Conservation (phyloP, 53 echinoderm and acorn worm genomes). For the Holothuria scabra region DNA sequence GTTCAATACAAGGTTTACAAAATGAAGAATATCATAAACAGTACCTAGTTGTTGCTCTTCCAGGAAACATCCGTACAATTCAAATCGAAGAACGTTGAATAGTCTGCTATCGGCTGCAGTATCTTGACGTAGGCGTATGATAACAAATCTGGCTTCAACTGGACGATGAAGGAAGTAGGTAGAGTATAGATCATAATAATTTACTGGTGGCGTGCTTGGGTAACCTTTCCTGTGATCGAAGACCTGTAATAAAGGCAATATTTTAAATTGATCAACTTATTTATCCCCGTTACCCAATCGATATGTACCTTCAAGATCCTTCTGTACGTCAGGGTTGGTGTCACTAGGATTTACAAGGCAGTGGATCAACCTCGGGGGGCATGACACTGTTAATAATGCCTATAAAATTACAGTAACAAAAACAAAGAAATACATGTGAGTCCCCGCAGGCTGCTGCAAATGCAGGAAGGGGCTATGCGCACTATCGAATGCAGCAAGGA, state of each 20-base stretch:
- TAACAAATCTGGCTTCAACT: slow-evolving; percentile 76
- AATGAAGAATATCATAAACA: no score
- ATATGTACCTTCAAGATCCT: no score
- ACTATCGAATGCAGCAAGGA: no score
- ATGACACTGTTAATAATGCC: no score
- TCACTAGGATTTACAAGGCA: no score
- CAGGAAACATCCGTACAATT: slow-evolving; percentile 69
- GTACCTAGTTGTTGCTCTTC: slow-evolving; percentile 36
- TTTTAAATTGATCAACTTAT: neutral
- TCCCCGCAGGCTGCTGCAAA: no score
- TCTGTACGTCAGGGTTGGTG: no score
- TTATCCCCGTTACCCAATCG: neutral
- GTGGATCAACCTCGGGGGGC: no score
- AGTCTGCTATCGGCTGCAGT: slow-evolving; percentile 45
- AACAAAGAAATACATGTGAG: no score
- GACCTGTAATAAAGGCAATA: slow-evolving; percentile 26
- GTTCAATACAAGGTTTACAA: no score
- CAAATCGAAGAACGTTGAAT: slow-evolving; percentile 76
- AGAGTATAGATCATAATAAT: slow-evolving; percentile 31
- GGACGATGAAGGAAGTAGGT: slow-evolving; percentile 47
- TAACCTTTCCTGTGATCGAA: slow-evolving; percentile 69
- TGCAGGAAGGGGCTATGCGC: no score
- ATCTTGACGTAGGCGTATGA: slow-evolving; percentile 67
- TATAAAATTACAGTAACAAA: no score
- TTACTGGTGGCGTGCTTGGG: neutral